Conservation (phyloP, 2,888 invertebrate genomes). For the Clanis bilineata region DNA sequence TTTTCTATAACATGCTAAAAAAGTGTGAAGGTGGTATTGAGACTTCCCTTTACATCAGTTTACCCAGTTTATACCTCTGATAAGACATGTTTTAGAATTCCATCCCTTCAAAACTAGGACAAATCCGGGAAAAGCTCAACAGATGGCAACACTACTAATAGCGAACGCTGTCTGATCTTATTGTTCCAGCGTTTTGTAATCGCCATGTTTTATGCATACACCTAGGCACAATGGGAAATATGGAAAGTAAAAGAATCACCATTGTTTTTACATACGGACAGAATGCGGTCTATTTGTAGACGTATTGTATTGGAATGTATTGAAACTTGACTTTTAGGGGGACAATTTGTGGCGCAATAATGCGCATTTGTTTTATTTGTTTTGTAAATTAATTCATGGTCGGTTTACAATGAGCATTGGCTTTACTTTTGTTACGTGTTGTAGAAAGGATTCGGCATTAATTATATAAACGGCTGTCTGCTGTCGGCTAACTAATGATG, state of each 20-base stretch:
- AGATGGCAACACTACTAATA: background rate
- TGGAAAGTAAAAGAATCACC: conserved; percentile 20
- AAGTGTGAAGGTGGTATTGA: too few relatives aligned
- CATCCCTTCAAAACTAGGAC: background rate
- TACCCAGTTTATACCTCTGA: too few relatives aligned
- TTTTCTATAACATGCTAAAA: too few relatives aligned
- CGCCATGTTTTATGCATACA: conserved; percentile 12
- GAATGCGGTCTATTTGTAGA: background rate
- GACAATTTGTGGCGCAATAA: background rate
- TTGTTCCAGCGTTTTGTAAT: background rate
- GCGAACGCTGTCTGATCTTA: background rate
- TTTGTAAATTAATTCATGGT: background rate
- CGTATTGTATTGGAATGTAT: background rate
- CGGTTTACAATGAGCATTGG: background rate
- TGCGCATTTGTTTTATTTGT: background rate
- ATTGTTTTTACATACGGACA: background rate
- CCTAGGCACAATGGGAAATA: conserved; percentile 19
- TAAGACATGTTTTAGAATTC: too few relatives aligned
- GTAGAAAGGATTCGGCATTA: too few relatives aligned
- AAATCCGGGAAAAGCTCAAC: background rate
- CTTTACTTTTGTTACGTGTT: too few relatives aligned
- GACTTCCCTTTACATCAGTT: too few relatives aligned
- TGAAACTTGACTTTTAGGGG: background rate
- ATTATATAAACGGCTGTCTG: too few relatives aligned
- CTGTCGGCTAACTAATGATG: too few relatives aligned